These are phyloP conservation scores for Philhelius pedissequus DNA, from an alignment of 2,888 invertebrate genomes.

Conservation along the genomic window DNA sequence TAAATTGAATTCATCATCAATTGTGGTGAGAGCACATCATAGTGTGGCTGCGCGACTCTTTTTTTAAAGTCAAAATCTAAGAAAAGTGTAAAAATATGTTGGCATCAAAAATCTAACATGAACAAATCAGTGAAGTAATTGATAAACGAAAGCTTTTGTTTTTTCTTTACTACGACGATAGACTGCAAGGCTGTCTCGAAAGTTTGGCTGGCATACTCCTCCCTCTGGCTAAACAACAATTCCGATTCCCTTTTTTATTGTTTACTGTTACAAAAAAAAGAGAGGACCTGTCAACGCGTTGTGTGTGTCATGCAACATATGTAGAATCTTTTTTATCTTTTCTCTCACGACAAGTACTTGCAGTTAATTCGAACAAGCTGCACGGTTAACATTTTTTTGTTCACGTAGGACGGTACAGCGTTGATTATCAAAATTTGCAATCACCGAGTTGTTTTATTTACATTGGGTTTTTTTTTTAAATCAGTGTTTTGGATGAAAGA, in stretches of 20 bases:
- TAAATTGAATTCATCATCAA: not conserved
- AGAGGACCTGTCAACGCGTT: conserved; percentile 31
- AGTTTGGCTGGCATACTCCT: not conserved
- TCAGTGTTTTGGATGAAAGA: not conserved
- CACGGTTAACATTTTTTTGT: conserved; percentile 8
- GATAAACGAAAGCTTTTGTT: conserved; percentile 56
- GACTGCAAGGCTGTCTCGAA: conserved; percentile 25
- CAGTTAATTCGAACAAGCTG: not conserved
- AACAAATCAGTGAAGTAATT: conserved; percentile 45
- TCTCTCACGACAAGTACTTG: conserved; percentile 18
- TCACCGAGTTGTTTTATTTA: conserved; percentile 25
- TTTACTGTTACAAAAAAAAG: conserved; percentile 25
- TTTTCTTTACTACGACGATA: conserved; percentile 6
- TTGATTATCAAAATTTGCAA: conserved; percentile 23
- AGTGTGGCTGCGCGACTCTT: not conserved
- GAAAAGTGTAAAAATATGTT: conserved; percentile 18
- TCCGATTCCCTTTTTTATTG: conserved; percentile 38
- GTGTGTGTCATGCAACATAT: conserved; percentile 25
- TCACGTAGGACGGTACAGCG: not conserved
- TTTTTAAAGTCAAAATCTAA: not conserved
- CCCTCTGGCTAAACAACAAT: conserved; percentile 2
- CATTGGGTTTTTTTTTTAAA: not conserved
- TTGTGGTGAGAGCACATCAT: not conserved
- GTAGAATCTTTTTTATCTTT: conserved; percentile 6
- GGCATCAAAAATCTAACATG: conserved; percentile 5